phyloP scores from a whole-genome alignment of 1,140 invertebrate genomes.

The Ditylenchus dipsaci region DNA sequence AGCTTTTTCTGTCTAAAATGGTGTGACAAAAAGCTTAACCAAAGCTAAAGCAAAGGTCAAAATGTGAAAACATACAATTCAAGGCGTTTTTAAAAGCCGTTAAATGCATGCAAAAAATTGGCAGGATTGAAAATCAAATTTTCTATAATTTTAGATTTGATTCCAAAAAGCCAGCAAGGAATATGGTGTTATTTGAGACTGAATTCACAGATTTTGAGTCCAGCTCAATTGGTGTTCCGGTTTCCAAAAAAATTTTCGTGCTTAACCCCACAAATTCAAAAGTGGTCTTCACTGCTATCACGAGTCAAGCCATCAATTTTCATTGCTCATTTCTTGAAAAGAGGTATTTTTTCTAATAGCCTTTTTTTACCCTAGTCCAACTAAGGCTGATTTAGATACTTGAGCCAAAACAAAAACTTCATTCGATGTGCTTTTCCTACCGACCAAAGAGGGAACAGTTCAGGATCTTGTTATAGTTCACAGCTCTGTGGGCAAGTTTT shows the following conservation, averaged over 20 bases:
- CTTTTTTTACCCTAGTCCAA: no score
- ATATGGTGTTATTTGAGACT: conserved; percentile 13
- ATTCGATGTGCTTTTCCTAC: conserved; percentile 33
- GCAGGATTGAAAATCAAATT: neutral
- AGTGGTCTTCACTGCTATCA: conserved; percentile 18
- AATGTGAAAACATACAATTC: no score
- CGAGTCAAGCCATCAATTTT: conserved; percentile 24
- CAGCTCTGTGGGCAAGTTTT: conserved; percentile 79
- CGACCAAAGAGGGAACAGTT: conserved; percentile 50
- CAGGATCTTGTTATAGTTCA: conserved; percentile 79
- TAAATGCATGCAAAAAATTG: neutral
- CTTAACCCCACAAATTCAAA: conserved; percentile 16
- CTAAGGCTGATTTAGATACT: conserved; percentile 34
- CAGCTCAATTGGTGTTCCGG: conserved; percentile 21
- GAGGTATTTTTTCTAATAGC: conserved; percentile 10
- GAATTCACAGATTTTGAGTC: conserved; percentile 24
- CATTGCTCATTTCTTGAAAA: conserved; percentile 27
- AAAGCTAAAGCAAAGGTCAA: no score
- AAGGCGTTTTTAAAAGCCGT: no score
- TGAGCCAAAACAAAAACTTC: conserved; percentile 13
- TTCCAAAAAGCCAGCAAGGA: neutral
- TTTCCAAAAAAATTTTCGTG: conserved; percentile 9
- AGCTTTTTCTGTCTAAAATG: no score
- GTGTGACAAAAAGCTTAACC: no score
- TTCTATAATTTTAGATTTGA: neutral